Percentiles rank a stretch among this genome's conserved stretches.
Evolutionary conservation across 1,140 invertebrate genomes (phyloP).

Genomic region (Drosophila nigromelanica): DNA sequence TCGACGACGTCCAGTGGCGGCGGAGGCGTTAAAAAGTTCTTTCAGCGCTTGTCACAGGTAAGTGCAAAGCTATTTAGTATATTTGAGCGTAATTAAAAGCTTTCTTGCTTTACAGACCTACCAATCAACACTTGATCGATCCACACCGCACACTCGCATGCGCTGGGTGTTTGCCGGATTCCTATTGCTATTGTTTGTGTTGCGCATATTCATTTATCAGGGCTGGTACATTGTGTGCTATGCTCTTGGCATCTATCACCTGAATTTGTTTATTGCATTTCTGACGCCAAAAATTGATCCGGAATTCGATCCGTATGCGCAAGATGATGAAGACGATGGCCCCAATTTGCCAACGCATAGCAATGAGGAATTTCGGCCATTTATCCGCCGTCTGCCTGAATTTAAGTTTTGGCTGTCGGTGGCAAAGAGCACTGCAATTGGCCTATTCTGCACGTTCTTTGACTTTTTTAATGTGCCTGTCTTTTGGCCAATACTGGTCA

Average conservation of each 20-base stretch:
- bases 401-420: slow-evolving; percentile 99
- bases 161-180: slow-evolving; percentile 86
- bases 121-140: slow-evolving; percentile 87
- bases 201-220: slow-evolving; percentile 88
- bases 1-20: slow-evolving; percentile 61
- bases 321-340: slow-evolving; percentile 94
- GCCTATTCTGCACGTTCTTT: slow-evolving; percentile 97
- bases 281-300: slow-evolving; percentile 99
- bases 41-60: slow-evolving; percentile 80
- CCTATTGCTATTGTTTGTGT: slow-evolving; percentile 86
- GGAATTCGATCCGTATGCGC: slow-evolving; percentile 90
- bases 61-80: background rate
- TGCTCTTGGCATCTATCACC: slow-evolving; percentile 98
- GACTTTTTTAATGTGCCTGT: slow-evolving; percentile 99
- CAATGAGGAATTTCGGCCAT: slow-evolving; percentile 99
- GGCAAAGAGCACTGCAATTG: slow-evolving; percentile 96
- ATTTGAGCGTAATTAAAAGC: background rate
- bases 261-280: slow-evolving; percentile 99
- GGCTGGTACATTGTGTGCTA: slow-evolving; percentile 99
- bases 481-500: slow-evolving; percentile 99
- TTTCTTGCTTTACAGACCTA: slow-evolving; percentile 84
- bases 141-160: slow-evolving; percentile 86
- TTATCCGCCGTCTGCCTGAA: slow-evolving; percentile 98
- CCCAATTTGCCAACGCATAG: slow-evolving; percentile 96
- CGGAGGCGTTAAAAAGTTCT: slow-evolving; percentile 73